A percentile compares a stretch with the other conserved stretches of the same genome.
These are phyloP conservation scores for Chromobotia macracanthus DNA, from an alignment of 2,797 vertebrate species.

Conservation along the genomic window DNA sequence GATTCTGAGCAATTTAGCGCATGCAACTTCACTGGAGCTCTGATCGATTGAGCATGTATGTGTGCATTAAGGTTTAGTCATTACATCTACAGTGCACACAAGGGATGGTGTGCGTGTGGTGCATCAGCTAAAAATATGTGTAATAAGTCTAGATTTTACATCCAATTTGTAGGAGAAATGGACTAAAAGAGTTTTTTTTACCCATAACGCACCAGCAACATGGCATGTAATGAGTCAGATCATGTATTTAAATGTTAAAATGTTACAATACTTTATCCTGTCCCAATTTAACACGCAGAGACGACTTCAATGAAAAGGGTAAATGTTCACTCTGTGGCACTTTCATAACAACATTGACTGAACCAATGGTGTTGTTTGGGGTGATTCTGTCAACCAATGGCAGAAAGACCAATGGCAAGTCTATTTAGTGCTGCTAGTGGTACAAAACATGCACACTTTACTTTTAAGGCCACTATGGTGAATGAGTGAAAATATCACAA, in stretches of 20 bases:
- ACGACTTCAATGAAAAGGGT: neutral
- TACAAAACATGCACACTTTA: neutral
- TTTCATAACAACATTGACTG: neutral
- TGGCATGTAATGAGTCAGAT: neutral
- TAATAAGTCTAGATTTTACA: slow-evolving; percentile 13
- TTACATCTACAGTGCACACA: slow-evolving; percentile 35
- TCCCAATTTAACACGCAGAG: neutral
- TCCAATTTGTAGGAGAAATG: neutral
- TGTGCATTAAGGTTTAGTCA: slow-evolving; percentile 57
- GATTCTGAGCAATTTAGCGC: slow-evolving; percentile 49
- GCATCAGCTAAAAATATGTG: slow-evolving; percentile 8
- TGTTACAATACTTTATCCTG: neutral
- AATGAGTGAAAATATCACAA: neutral
- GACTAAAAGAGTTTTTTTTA: neutral
- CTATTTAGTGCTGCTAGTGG: neutral
- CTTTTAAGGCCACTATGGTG: neutral
- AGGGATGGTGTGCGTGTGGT: slow-evolving; percentile 13
- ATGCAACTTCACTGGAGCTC: slow-evolving; percentile 34
- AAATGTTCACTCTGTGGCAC: too few species aligned
- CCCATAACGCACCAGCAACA: neutral
- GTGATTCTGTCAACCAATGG: neutral
- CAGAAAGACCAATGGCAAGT: neutral
- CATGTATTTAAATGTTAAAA: neutral
- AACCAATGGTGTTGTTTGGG: neutral
- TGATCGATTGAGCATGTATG: slow-evolving; percentile 49